Conservation (phyloP, 2,888 invertebrate genomes). For the Ellobium chinense region DNA sequence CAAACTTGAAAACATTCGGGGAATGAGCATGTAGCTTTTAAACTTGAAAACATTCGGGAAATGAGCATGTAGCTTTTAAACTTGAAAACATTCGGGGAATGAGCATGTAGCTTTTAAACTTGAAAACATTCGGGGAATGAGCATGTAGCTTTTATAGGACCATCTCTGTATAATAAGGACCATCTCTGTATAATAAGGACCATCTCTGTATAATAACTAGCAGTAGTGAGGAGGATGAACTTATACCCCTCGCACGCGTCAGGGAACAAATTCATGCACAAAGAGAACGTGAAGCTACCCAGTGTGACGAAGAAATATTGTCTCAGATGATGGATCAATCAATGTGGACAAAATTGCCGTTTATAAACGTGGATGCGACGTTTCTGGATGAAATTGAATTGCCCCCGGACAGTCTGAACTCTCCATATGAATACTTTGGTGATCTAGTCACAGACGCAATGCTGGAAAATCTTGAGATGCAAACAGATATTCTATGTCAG, state of each 20-base stretch:
- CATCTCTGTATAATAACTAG: too few species aligned
- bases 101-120: too few species aligned
- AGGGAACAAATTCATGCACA: background rate
- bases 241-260: background rate
- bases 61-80: too few species aligned
- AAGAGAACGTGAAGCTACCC: background rate
- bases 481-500: too few species aligned
- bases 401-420: background rate
- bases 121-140: too few species aligned
- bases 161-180: too few species aligned
- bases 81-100: too few species aligned
- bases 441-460: conserved; percentile 18
- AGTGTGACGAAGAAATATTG: background rate
- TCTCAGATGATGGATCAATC: background rate
- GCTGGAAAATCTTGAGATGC: conserved; percentile 21
- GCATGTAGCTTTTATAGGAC: too few species aligned
- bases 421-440: conserved; percentile 26
- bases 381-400: background rate
- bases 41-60: too few species aligned
- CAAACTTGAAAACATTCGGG: too few species aligned
- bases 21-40: too few species aligned
- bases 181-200: too few species aligned
- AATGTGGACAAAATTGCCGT: background rate
- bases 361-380: background rate
- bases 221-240: background rate